Percentiles rank a stretch among this genome's conserved stretches.
These are phyloP conservation scores for Dasyornis broadbenti DNA, from an alignment of 2,113 vertebrate genomes.

Conservation along the genomic window DNA sequence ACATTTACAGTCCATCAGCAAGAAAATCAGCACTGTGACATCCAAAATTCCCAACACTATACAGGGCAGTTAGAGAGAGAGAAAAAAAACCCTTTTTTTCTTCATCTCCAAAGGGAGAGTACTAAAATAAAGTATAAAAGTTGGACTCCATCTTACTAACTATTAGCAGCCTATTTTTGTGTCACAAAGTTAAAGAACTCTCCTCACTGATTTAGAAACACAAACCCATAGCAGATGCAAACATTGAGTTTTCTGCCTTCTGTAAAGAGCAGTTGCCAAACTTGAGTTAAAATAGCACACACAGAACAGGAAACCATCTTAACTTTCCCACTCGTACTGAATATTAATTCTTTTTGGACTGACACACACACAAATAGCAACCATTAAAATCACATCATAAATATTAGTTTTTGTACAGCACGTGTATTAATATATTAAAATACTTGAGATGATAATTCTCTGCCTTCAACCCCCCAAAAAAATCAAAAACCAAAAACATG, in stretches of 20 bases:
- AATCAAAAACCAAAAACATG: background rate
- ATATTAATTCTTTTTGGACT: background rate
- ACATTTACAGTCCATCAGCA: background rate
- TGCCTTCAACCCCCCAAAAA: background rate
- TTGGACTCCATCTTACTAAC: background rate
- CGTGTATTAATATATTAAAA: background rate
- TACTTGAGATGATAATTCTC: background rate
- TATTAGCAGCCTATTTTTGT: background rate
- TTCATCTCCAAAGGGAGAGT: background rate
- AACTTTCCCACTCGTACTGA: background rate
- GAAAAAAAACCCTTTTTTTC: background rate
- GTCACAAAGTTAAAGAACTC: background rate
- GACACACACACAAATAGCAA: background rate
- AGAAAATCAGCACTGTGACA: background rate
- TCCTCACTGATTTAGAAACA: background rate
- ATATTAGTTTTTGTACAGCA: background rate
- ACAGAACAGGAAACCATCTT: background rate
- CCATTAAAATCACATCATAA: background rate
- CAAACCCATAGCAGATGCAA: background rate
- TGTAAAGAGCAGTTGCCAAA: background rate
- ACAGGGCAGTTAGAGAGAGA: background rate
- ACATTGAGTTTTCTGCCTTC: background rate
- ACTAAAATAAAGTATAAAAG: background rate
- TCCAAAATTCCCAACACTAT: background rate
- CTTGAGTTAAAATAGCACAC: background rate